A percentile compares a stretch with the other conserved stretches of the same genome.
Evolutionary conservation across 2,888 invertebrate genomes (phyloP).

Genomic region (Lycophotia porphyrea): DNA sequence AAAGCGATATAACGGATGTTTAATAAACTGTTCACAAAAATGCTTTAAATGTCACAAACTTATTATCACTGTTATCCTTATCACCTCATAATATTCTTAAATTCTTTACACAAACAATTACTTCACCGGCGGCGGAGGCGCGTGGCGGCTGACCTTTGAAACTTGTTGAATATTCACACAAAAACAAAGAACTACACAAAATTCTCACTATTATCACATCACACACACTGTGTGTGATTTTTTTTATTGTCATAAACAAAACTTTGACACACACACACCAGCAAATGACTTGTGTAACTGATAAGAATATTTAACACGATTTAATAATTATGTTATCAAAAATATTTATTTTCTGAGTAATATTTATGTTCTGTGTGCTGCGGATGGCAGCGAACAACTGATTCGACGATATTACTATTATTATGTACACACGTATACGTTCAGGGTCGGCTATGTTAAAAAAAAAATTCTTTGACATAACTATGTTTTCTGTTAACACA

Average conservation of each 20-base stretch:
- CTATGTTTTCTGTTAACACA: neutral
- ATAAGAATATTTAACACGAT: slow-evolving; percentile 6
- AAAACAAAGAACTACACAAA: neutral
- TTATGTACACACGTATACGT: neutral
- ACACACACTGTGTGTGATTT: neutral
- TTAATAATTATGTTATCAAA: neutral
- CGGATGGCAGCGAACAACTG: slow-evolving; percentile 28
- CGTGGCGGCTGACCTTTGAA: neutral
- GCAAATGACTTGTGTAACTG: neutral
- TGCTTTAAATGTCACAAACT: neutral
- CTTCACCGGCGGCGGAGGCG: too few species aligned
- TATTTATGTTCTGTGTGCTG: too few species aligned
- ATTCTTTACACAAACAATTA: neutral
- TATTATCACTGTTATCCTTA: neutral
- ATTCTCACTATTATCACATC: slow-evolving; percentile 4
- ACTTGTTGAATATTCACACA: neutral
- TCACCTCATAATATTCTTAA: neutral
- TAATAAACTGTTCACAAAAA: neutral
- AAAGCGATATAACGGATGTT: neutral
- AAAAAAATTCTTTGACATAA: neutral
- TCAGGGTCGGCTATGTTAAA: slow-evolving; percentile 8
- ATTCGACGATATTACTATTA: slow-evolving; percentile 7
- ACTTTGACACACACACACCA: too few species aligned
- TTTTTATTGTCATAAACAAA: neutral
- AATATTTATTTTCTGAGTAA: neutral